Evolutionary conservation across 2,113 vertebrate genomes (phyloP).

Genomic region (Daphoenositta chrysoptera): DNA sequence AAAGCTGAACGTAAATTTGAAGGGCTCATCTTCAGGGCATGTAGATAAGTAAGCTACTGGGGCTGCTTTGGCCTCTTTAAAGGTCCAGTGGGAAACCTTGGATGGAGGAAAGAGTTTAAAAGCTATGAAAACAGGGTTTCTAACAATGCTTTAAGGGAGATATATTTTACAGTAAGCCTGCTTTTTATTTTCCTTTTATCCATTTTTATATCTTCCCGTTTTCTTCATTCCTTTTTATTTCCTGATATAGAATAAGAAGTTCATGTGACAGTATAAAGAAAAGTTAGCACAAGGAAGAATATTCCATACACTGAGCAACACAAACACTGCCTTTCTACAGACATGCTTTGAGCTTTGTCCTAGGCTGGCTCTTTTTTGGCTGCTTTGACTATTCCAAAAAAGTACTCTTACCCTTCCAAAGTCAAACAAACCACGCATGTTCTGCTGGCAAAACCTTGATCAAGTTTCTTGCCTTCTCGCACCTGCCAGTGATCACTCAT

Average conservation of each 20-base stretch:
- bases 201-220: background rate
- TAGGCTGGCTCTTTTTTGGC: background rate
- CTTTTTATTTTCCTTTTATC: slow-evolving; percentile 18
- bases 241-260: background rate
- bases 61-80: slow-evolving; percentile 29
- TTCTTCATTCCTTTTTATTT: background rate
- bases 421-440: background rate
- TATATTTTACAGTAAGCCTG: slow-evolving; percentile 20
- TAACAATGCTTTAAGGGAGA: slow-evolving; percentile 18
- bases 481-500: background rate
- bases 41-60: background rate
- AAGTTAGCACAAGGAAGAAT: background rate
- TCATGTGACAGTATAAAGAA: background rate
- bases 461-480: background rate
- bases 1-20: background rate
- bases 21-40: background rate
- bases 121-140: background rate
- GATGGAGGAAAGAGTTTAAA: slow-evolving; percentile 1
- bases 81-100: background rate
- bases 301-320: background rate
- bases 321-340: background rate
- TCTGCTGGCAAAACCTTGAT: background rate
- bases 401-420: background rate
- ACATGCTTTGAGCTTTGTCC: background rate
- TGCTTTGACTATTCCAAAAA: background rate